Conservation (phyloP, 2,113 vertebrate genomes). For the Hydrolagus affinis region DNA sequence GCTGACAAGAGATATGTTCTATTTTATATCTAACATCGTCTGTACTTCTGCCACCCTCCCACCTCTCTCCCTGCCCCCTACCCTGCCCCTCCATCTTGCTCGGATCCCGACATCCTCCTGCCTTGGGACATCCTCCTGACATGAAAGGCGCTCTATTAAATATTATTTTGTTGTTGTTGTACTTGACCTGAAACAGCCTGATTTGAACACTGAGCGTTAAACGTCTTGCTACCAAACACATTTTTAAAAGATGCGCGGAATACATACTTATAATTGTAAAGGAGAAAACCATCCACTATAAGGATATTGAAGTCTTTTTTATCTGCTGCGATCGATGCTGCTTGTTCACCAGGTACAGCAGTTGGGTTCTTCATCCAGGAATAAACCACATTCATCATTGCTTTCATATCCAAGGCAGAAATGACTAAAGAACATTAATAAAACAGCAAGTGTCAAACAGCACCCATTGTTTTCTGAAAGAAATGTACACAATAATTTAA, state of each 20-base stretch:
- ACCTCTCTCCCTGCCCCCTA: too few species aligned
- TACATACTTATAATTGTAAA: slow-evolving; percentile 80
- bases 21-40: too few species aligned
- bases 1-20: too few species aligned
- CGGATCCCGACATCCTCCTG: too few species aligned
- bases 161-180: too few species aligned
- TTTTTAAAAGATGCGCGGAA: neutral
- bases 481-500: neutral
- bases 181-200: neutral
- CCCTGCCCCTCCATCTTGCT: too few species aligned
- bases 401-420: slow-evolving; percentile 80
- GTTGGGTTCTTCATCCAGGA: slow-evolving; percentile 56
- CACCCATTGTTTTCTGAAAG: neutral
- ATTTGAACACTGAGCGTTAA: neutral
- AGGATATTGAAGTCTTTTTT: slow-evolving; percentile 55
- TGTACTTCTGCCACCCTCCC: too few species aligned
- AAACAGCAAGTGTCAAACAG: neutral
- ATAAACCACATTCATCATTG: slow-evolving; percentile 65
- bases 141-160: too few species aligned
- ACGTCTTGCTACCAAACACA: neutral
- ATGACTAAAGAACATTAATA: slow-evolving; percentile 56
- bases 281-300: slow-evolving; percentile 86
- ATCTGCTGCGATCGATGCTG: slow-evolving; percentile 29
- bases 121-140: too few species aligned
- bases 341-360: neutral